Percentiles rank a stretch among this genome's conserved stretches.
These are phyloP conservation scores for Aphis gossypii DNA, from an alignment of 1,140 invertebrate species.

Conservation along the genomic window DNA sequence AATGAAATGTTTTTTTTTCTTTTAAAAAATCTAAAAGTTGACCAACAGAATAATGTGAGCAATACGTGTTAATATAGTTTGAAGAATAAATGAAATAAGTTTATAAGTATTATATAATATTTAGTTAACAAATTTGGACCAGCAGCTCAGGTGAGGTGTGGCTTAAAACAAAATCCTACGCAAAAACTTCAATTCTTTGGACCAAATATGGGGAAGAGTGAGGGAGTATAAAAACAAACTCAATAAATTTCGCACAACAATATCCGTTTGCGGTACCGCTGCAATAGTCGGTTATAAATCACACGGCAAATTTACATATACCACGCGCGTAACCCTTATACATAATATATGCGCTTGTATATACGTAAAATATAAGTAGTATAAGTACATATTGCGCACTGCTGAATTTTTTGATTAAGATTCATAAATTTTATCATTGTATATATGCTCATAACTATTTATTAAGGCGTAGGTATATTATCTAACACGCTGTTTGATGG, in stretches of 20 bases:
- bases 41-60: not conserved
- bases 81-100: too few species aligned
- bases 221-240: not conserved
- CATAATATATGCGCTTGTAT: not conserved
- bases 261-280: not conserved
- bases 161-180: not conserved
- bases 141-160: not conserved
- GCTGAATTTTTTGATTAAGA: not conserved
- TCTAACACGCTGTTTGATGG: not conserved
- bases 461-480: not conserved
- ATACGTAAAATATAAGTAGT: not conserved
- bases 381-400: not conserved
- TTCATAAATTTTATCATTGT: not conserved
- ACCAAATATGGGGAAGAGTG: not conserved
- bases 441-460: not conserved
- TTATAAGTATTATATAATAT: too few species aligned
- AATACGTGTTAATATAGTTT: too few species aligned
- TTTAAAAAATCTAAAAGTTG: not conserved
- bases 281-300: conserved; percentile 2
- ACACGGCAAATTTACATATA: not conserved
- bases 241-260: not conserved
- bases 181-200: not conserved
- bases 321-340: not conserved
- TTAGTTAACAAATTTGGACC: not conserved
- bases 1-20: not conserved